Evolutionary conservation across 2,888 invertebrate species (phyloP).

Genomic region (Actias luna): DNA sequence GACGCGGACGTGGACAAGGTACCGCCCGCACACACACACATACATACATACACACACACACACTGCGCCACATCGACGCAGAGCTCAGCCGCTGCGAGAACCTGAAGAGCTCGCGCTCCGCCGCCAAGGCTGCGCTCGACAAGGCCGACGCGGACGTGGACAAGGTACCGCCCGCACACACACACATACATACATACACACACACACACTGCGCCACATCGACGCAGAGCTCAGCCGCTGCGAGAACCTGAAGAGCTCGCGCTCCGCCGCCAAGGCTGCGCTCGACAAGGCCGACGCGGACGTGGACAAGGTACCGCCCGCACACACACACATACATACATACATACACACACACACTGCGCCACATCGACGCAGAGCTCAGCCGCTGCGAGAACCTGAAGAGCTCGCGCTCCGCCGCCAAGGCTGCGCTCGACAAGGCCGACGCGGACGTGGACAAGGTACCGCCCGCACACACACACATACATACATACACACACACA

Average conservation of each 20-base stretch:
- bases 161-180: background rate
- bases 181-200: too few relatives aligned
- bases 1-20: constrained; percentile 82
- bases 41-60: too few relatives aligned
- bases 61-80: constrained; percentile 88
- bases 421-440: constrained; percentile 78
- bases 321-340: too few relatives aligned
- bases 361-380: constrained; percentile 93
- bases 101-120: constrained; percentile 89
- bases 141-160: constrained; percentile 82
- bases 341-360: constrained; percentile 71
- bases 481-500: too few relatives aligned
- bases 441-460: constrained; percentile 82
- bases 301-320: constrained; percentile 68
- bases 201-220: constrained; percentile 84
- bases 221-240: constrained; percentile 93
- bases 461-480: background rate
- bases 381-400: constrained; percentile 89
- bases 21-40: background rate
- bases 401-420: constrained; percentile 88
- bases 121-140: constrained; percentile 87
- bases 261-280: constrained; percentile 87
- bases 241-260: constrained; percentile 89
- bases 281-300: constrained; percentile 73
- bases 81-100: constrained; percentile 91